Evolutionary conservation across 1,140 invertebrate species (phyloP).

Genomic region (Cotesia glomerata): DNA sequence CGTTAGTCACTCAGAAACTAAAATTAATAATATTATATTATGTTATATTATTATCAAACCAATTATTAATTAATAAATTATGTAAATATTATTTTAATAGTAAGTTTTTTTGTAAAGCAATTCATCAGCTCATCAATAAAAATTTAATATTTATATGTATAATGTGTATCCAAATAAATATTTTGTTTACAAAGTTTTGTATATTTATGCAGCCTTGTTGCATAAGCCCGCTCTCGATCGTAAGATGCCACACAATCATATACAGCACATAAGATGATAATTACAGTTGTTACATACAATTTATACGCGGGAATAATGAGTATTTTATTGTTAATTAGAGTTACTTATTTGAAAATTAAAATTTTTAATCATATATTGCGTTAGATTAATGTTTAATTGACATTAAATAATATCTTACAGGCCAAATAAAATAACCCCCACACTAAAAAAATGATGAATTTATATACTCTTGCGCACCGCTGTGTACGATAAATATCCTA

Average conservation of each 20-base stretch:
- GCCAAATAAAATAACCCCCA: slow-evolving; percentile 16
- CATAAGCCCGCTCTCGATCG: slow-evolving; percentile 42
- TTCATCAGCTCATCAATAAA: too few relatives aligned
- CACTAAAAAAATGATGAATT: neutral
- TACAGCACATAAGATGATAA: neutral
- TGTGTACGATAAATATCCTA: slow-evolving; percentile 15
- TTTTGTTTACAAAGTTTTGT: slow-evolving; percentile 42
- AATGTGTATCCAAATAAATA: too few relatives aligned
- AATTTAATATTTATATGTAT: too few relatives aligned
- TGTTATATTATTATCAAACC: too few relatives aligned
- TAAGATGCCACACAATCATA: slow-evolving; percentile 3
- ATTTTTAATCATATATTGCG: neutral
- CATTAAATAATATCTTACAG: neutral
- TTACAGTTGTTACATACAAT: slow-evolving; percentile 21
- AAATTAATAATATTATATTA: too few relatives aligned
- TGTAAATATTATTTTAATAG: too few relatives aligned
- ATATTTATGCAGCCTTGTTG: slow-evolving; percentile 48
- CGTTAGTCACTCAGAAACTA: too few relatives aligned
- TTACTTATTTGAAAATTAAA: neutral
- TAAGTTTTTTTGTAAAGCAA: too few relatives aligned
- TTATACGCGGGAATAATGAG: slow-evolving; percentile 41
- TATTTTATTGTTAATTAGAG: neutral
- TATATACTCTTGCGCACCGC: slow-evolving; percentile 23
- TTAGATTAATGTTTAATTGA: neutral
- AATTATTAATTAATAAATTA: too few relatives aligned